Conservation (phyloP, 2,888 invertebrate genomes). For the Ornithoptera alexandrae region DNA sequence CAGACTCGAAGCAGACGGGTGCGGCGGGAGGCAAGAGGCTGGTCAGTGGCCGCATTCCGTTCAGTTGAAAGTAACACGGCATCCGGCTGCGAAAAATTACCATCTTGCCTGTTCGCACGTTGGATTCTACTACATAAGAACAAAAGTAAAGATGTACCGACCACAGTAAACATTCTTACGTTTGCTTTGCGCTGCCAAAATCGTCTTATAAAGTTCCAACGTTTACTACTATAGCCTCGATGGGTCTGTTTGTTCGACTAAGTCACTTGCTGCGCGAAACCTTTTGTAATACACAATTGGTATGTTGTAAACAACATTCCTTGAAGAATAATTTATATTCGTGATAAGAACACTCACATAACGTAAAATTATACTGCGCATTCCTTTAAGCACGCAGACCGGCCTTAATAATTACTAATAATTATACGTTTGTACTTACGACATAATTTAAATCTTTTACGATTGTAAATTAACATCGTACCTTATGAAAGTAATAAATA, state of each 20-base stretch:
- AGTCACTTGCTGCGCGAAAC: too few relatives aligned
- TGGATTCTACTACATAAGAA: constrained; percentile 41
- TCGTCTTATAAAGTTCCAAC: neutral
- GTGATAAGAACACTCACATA: constrained; percentile 1
- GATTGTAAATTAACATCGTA: constrained; percentile 6
- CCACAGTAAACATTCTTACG: neutral
- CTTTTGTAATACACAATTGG: too few relatives aligned
- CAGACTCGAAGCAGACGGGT: constrained; percentile 49
- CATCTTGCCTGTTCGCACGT: constrained; percentile 46
- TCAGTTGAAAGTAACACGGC: constrained; percentile 75
- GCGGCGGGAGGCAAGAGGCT: constrained; percentile 60
- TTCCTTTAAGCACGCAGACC: neutral
- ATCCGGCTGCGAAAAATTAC: constrained; percentile 77
- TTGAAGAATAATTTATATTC: constrained; percentile 2
- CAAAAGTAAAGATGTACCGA: neutral
- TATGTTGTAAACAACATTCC: neutral
- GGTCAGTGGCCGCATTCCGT: constrained; percentile 76
- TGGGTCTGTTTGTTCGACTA: neutral
- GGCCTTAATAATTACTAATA: constrained; percentile 5
- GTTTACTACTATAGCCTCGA: neutral
- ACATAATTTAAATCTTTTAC: constrained; percentile 6
- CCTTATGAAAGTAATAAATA: constrained; percentile 15
- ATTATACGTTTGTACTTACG: neutral
- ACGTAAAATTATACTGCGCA: constrained; percentile 5
- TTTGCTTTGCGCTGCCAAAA: neutral